Evolutionary conservation across 1,140 invertebrate genomes (phyloP).

Genomic region (Aphaenogaster ashmeadi): DNA sequence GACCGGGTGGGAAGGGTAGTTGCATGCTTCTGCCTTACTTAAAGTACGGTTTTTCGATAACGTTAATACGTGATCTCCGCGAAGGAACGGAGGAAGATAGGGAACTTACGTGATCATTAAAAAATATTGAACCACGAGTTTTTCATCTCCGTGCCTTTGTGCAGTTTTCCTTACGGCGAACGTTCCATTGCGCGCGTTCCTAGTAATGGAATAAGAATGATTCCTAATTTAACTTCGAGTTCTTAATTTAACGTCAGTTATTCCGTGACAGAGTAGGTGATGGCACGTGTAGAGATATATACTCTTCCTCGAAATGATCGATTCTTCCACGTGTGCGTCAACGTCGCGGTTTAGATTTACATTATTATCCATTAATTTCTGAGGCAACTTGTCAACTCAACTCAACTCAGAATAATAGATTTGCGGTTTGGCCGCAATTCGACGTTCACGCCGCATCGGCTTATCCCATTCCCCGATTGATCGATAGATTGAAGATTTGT

Average conservation of each 20-base stretch:
- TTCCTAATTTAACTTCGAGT: not conserved
- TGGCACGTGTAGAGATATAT: not conserved
- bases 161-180: not conserved
- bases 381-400: slow-evolving; percentile 17
- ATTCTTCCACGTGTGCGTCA: slow-evolving; percentile 12
- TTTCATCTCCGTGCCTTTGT: not conserved
- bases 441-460: not conserved
- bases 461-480: slow-evolving; percentile 13
- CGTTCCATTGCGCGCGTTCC: not conserved
- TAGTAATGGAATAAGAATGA: not conserved
- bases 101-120: not conserved
- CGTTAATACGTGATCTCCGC: slow-evolving; percentile 4
- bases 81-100: not conserved
- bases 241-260: slow-evolving; percentile 22
- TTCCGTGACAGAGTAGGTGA: not conserved
- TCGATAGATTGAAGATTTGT: slow-evolving; percentile 39
- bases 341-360: slow-evolving; percentile 8
- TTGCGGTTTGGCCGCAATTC: slow-evolving; percentile 5
- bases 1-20: not conserved
- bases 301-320: slow-evolving; percentile 9
- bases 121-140: not conserved
- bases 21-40: slow-evolving; percentile 27
- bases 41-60: slow-evolving; percentile 47
- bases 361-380: slow-evolving; percentile 48
- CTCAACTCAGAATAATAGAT: slow-evolving; percentile 31